Conservation (phyloP, 2,113 vertebrate species). For the Anolis sagrei region DNA sequence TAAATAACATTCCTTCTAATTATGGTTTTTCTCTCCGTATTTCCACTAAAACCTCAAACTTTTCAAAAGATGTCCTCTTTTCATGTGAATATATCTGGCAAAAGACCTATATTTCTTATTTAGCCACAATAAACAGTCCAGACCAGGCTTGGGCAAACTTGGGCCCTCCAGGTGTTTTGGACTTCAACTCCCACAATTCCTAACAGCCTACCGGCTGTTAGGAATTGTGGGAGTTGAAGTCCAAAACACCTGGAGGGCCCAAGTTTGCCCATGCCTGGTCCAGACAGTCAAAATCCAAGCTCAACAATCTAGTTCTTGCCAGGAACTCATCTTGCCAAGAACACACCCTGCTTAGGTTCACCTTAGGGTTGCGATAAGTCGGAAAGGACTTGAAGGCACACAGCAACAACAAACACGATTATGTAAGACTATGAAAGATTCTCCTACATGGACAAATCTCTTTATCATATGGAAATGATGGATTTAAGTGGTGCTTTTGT, state of each 20-base stretch:
- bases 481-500: accelerated
- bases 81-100: not conserved
- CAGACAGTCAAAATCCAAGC: not conserved
- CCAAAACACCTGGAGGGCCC: no score
- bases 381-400: not conserved
- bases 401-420: no score
- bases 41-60: constrained; percentile 24
- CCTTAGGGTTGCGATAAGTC: no score
- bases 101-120: not conserved
- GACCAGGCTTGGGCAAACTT: no score
- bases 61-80: not conserved
- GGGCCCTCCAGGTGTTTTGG: no score
- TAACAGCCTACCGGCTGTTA: no score
- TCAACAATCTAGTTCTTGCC: not conserved
- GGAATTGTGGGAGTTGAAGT: no score
- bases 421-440: not conserved
- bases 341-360: no score
- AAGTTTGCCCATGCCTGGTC: no score
- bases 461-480: not conserved
- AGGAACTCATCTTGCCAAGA: no score
- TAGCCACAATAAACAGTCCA: not conserved
- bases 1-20: not conserved
- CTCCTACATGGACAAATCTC: not conserved
- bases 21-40: constrained; percentile 17
- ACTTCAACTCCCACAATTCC: no score